Base-by-base conservation (phyloP, 2,113 vertebrate species). In the Plectropomus leopardus region DNA sequence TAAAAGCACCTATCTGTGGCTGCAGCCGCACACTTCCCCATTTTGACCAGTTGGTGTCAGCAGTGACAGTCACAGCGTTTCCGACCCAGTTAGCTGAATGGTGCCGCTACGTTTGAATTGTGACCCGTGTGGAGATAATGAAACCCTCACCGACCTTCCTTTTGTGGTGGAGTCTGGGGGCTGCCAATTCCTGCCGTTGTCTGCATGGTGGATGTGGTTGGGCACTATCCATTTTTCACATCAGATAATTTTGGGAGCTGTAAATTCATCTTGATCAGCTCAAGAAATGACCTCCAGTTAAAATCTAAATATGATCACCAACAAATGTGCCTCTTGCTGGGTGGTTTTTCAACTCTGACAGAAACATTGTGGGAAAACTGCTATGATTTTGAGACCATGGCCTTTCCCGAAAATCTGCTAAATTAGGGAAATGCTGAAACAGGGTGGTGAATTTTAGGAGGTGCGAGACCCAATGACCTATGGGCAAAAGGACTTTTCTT, bases 31-130 rank as follows among this genome's bases (percentile, higher is more conserved):
- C 51, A 73, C 5, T 83, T 78, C 65, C 36, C 16, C 16, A 1
- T 44, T 69, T n/a, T 73, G 40, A 47, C 80, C 87, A 84, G 79
- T 10, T 76, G 88, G 68, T 85, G 88, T 87, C 78, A 88, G 86
- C 83, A 84, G 40, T 44, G 72, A 30, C 48, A 44, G 53, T 30
- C 13, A 9, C 45, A 47, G 30, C 4, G 4, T 7, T 61, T 34
- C 48, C 85, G 71, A 70, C 76, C 61, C 78, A 82, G 48, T 69
- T 83, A 57, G 63, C 66, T 24, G n/a, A 51, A 30, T 58, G 55
- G 36, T 78, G 69, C 61, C 9, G 10, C 70, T 82, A 65, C n/a
- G 55, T 72, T 76, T 73, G 61, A 78, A 64, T 71, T 58, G 55
- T 73, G 64, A 82, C 42, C 61, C 59, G 57, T n/a, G 48, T 68